Conservation (phyloP, 2,797 vertebrate species). For the Labroides dimidiatus region DNA sequence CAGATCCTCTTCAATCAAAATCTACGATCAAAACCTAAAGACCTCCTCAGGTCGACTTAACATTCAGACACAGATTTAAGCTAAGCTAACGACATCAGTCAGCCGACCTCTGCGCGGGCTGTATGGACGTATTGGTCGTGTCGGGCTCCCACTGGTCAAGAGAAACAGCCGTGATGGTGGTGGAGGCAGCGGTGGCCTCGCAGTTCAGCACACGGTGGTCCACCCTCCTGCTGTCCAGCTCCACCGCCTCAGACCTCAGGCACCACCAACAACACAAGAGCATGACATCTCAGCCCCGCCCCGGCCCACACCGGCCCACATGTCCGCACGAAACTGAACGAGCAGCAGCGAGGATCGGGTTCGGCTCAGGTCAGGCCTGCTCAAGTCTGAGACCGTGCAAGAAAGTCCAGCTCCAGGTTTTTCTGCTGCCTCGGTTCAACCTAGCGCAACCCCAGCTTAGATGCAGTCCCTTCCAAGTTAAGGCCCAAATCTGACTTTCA, state of each 20-base stretch:
- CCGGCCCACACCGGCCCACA: slow-evolving; percentile 70
- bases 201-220: slow-evolving; percentile 87
- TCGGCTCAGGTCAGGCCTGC: slow-evolving; percentile 4
- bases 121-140: slow-evolving; percentile 32
- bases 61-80: slow-evolving; percentile 25
- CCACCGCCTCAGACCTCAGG: slow-evolving; percentile 90
- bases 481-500: slow-evolving; percentile 37
- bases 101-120: slow-evolving; percentile 76
- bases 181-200: slow-evolving; percentile 64
- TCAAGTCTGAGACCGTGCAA: slow-evolving; percentile 10
- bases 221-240: slow-evolving; percentile 85
- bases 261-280: slow-evolving; percentile 92
- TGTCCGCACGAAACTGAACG: slow-evolving; percentile 51
- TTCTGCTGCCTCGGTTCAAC: slow-evolving; percentile 25
- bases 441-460: slow-evolving; percentile 31
- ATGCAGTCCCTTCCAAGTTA: slow-evolving; percentile 35
- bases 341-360: slow-evolving; percentile 21
- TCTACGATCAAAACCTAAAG: slow-evolving; percentile 1
- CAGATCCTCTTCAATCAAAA: background rate
- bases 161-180: slow-evolving; percentile 65
- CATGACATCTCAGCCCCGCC: slow-evolving; percentile 86
- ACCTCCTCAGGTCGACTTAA: slow-evolving; percentile 6
- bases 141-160: slow-evolving; percentile 75
- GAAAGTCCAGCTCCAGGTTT: slow-evolving; percentile 42
- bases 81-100: slow-evolving; percentile 32